These are phyloP conservation scores for Bubo bubo DNA, from an alignment of 2,113 vertebrate species.

Conservation along the genomic window DNA sequence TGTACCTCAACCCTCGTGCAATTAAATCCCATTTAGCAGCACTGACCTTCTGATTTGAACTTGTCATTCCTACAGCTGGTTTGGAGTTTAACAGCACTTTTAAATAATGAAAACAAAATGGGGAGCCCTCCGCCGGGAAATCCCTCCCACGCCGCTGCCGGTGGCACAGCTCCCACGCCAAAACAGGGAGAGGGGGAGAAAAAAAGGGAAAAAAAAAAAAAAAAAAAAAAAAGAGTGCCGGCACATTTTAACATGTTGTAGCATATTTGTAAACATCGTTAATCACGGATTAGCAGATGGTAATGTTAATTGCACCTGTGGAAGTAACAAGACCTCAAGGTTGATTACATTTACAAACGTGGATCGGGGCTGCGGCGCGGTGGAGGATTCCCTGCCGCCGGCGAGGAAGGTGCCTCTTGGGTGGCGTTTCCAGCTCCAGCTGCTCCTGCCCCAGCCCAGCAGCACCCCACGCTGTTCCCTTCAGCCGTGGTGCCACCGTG, in stretches of 20 bases:
- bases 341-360: slow-evolving; percentile 87
- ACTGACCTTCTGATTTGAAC: slow-evolving; percentile 13
- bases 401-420: neutral
- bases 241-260: slow-evolving; percentile 61
- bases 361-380: slow-evolving; percentile 49
- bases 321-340: slow-evolving; percentile 88
- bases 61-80: slow-evolving; percentile 48
- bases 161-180: neutral
- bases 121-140: neutral
- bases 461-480: neutral
- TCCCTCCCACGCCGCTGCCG: neutral
- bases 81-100: slow-evolving; percentile 6
- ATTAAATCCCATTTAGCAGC: slow-evolving; percentile 58
- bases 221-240: neutral
- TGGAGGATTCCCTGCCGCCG: neutral
- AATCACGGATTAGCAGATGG: slow-evolving; percentile 95
- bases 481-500: neutral
- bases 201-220: too few species aligned
- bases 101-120: neutral
- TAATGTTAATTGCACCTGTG: slow-evolving; percentile 90
- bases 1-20: slow-evolving; percentile 26
- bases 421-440: neutral
- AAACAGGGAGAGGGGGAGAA: neutral
- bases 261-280: slow-evolving; percentile 90
- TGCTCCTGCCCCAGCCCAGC: neutral